Conservation (phyloP, 2,113 vertebrate species). For the Paraplagusia blochii region DNA sequence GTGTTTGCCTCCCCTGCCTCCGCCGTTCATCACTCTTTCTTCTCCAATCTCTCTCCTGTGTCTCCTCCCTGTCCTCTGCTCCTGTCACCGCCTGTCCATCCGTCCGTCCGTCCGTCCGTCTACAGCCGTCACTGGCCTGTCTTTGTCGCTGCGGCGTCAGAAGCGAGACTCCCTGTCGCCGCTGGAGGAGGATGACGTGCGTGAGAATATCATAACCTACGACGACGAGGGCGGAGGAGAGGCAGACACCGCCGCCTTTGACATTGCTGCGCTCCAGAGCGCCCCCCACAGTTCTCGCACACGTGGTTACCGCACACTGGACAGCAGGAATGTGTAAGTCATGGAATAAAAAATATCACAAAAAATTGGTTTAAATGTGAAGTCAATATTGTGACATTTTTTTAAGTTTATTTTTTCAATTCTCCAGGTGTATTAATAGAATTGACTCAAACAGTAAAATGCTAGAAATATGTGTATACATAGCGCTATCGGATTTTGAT, state of each 20-base stretch:
- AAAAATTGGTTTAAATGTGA: too few species aligned
- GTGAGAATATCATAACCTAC: constrained; percentile 91
- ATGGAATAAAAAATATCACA: too few species aligned
- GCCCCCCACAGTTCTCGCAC: constrained; percentile 73
- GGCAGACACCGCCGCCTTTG: constrained; percentile 90
- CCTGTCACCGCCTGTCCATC: not conserved
- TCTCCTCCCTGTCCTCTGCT: constrained; percentile 27
- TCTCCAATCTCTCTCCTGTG: constrained; percentile 37
- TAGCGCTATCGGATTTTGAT: too few species aligned
- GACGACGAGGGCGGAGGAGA: constrained; percentile 88
- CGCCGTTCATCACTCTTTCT: constrained; percentile 51
- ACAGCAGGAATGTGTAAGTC: constrained; percentile 79
- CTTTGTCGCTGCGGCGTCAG: constrained; percentile 82
- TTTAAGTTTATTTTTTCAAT: too few species aligned
- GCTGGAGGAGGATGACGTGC: constrained; percentile 86
- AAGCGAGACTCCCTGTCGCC: constrained; percentile 84
- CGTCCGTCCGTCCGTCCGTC: constrained; percentile 20
- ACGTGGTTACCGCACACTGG: constrained; percentile 74
- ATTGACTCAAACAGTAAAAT: too few species aligned
- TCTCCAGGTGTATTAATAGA: too few species aligned
- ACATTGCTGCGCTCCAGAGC: constrained; percentile 86
- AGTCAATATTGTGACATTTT: too few species aligned
- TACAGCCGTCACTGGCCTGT: constrained; percentile 76
- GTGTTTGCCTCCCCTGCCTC: constrained; percentile 16
- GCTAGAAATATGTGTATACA: too few species aligned